Conservation (phyloP, 2,888 invertebrate genomes). For the Dexiosoma caninum region DNA sequence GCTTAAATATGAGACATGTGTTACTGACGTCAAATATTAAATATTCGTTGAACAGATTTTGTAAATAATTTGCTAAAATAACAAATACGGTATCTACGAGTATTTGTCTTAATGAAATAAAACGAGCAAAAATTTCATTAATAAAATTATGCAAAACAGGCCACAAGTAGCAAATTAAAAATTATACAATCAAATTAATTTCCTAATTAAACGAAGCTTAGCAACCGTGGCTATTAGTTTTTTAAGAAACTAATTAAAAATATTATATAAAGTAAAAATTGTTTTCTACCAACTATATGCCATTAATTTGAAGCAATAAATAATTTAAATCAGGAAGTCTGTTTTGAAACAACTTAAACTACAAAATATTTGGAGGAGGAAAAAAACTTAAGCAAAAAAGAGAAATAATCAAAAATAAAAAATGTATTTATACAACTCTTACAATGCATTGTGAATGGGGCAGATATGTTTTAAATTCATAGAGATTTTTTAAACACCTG, state of each 20-base stretch:
- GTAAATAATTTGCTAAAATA: not conserved
- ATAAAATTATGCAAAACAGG: slow-evolving; percentile 26
- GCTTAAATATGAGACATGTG: too few relatives aligned
- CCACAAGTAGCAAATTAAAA: not conserved
- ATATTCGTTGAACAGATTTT: not conserved
- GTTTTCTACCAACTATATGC: too few relatives aligned
- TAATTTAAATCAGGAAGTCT: slow-evolving; percentile 19
- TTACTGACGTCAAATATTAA: too few relatives aligned
- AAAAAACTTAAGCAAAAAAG: too few relatives aligned
- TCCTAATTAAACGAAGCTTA: slow-evolving; percentile 1
- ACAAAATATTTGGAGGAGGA: not conserved
- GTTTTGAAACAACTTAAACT: not conserved
- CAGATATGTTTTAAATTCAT: too few relatives aligned
- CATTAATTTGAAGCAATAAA: not conserved
- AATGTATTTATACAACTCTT: too few relatives aligned
- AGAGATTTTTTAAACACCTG: too few relatives aligned
- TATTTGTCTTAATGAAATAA: not conserved
- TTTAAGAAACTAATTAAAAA: not conserved
- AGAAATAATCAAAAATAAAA: too few relatives aligned
- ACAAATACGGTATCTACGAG: not conserved
- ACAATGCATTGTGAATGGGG: too few relatives aligned
- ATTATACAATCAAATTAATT: not conserved
- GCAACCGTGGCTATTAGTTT: not conserved
- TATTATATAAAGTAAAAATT: too few relatives aligned
- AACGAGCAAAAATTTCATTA: slow-evolving; percentile 21